These are phyloP conservation scores for Leucopternis melanops DNA, from an alignment of 2,113 vertebrate species.

Conservation along the genomic window DNA sequence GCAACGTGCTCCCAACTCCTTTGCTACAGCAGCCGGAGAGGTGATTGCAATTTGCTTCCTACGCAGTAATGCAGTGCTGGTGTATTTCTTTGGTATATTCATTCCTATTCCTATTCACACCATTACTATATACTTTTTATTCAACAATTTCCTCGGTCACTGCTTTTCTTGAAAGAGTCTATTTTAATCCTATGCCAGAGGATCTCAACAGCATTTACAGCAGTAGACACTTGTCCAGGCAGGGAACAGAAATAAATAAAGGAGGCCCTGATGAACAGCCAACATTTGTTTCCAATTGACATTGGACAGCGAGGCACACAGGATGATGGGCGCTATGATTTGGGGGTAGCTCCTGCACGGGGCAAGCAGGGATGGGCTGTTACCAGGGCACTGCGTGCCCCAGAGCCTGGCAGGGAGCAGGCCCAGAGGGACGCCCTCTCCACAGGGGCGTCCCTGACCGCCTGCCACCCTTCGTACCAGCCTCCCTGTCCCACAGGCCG, in stretches of 20 bases:
- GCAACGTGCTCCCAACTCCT: neutral
- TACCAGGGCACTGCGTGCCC: neutral
- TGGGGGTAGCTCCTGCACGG: constrained; percentile 78
- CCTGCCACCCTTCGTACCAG: neutral
- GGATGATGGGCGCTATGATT: constrained; percentile 85
- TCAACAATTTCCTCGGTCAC: neutral
- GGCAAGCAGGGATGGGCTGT: neutral
- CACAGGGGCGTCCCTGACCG: rapidly evolving
- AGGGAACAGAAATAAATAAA: neutral
- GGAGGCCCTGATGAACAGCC: neutral
- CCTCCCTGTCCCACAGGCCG: neutral
- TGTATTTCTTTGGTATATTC: neutral
- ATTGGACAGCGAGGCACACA: constrained; percentile 85
- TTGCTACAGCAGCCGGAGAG: neutral
- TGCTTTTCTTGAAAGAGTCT: neutral
- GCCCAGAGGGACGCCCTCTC: neutral
- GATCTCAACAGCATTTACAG: neutral
- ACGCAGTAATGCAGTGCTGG: neutral
- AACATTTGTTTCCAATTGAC: constrained; percentile 63
- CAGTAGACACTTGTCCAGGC: neutral
- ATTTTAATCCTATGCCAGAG: neutral
- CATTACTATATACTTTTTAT: neutral
- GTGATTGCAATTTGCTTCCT: neutral
- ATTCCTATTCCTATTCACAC: neutral
- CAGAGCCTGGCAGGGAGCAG: neutral